Percentiles rank a stretch among this genome's conserved stretches.
Conservation (phyloP, 2,797 vertebrate species). For the Danio albolineatus region DNA sequence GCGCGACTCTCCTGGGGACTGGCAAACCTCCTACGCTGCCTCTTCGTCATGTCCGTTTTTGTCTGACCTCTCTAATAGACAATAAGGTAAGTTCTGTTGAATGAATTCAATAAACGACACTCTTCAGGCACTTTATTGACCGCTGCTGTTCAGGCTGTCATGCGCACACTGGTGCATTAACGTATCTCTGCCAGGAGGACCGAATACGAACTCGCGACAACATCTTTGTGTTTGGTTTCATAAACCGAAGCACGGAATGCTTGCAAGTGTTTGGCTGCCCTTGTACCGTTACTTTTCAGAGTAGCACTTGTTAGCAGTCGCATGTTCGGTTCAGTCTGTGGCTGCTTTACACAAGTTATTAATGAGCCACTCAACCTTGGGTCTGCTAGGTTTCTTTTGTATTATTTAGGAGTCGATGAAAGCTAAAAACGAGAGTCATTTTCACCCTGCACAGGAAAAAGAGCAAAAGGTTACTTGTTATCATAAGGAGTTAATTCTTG, state of each 20-base stretch:
- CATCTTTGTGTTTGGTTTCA: not conserved
- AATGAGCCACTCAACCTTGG: not conserved
- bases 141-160: not conserved
- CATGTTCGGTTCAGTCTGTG: not conserved
- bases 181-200: not conserved
- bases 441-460: not conserved
- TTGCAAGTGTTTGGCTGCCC: not conserved
- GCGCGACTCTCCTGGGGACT: not conserved
- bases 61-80: constrained; percentile 5
- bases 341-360: constrained; percentile 32
- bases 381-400: constrained; percentile 31
- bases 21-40: not conserved
- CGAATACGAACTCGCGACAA: not conserved
- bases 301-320: constrained; percentile 12
- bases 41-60: constrained; percentile 16
- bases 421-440: constrained; percentile 15
- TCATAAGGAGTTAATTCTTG: not conserved
- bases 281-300: not conserved
- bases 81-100: constrained; percentile 44
- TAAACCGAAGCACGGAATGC: not conserved
- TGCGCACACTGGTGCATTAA: not conserved
- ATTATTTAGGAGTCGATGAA: constrained; percentile 18
- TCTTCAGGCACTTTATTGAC: not conserved
- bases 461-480: not conserved
- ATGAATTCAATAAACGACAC: not conserved